A percentile compares a stretch with the other conserved stretches of the same genome.
These are phyloP conservation scores for Odontamblyopus lacepedii DNA, from an alignment of 2,797 vertebrate species.

Conservation along the genomic window DNA sequence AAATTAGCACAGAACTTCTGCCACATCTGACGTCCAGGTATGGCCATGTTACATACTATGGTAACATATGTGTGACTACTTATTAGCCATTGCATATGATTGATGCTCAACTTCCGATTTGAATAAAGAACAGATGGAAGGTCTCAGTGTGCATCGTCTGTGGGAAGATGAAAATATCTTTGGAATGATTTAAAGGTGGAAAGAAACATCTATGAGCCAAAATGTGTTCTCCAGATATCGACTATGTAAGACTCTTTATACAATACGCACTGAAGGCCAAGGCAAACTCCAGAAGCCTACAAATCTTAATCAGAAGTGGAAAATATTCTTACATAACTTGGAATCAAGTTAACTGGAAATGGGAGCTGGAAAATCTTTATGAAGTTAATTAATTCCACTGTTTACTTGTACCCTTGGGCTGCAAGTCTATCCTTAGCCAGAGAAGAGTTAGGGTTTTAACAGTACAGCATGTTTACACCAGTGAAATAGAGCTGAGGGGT, in stretches of 20 bases:
- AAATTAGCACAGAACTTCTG: no score
- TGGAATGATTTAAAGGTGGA: constrained; percentile 22
- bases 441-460: constrained; percentile 35
- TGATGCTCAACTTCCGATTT: constrained; percentile 19
- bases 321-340: not conserved
- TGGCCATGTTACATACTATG: not conserved
- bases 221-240: constrained; percentile 17
- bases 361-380: constrained; percentile 38
- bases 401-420: constrained; percentile 52
- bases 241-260: not conserved
- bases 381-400: constrained; percentile 34
- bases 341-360: constrained; percentile 20
- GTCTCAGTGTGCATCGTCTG: constrained; percentile 14
- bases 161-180: not conserved
- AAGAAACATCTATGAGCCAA: not conserved
- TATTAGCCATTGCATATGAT: constrained; percentile 2
- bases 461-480: constrained; percentile 41
- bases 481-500: not conserved
- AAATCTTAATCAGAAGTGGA: not conserved
- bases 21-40: no score
- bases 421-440: constrained; percentile 14
- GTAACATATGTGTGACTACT: not conserved
- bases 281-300: not conserved
- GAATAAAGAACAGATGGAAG: constrained; percentile 30
- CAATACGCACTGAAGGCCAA: not conserved